Percentiles rank a stretch among this genome's conserved stretches.
phyloP scores from a whole-genome alignment of 2,888 invertebrate genomes.

The Phaonia tiefii region DNA sequence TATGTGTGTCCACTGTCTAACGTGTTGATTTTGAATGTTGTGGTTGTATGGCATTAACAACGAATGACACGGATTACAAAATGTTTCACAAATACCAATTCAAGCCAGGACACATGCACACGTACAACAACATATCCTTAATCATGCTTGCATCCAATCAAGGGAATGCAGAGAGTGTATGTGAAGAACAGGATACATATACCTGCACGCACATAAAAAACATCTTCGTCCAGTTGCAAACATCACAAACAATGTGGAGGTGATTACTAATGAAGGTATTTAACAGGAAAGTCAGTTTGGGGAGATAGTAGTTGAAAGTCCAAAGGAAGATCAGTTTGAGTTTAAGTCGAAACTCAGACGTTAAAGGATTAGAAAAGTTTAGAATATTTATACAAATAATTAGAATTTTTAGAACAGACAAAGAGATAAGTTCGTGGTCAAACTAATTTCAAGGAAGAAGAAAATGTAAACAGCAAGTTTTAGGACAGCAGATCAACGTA shows the following conservation, averaged over 20 bases:
- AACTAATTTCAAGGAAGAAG: too few species aligned
- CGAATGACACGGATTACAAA: conserved; percentile 57
- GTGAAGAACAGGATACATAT: not conserved
- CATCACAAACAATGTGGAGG: conserved; percentile 45
- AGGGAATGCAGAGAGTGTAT: not conserved
- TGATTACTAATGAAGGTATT: conserved; percentile 65
- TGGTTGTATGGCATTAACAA: conserved; percentile 42
- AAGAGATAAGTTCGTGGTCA: too few species aligned
- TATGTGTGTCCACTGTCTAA: not conserved
- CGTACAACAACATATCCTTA: not conserved
- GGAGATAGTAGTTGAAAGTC: conserved; percentile 19
- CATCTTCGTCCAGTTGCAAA: conserved; percentile 9
- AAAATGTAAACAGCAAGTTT: too few species aligned
- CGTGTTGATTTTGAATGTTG: conserved; percentile 58
- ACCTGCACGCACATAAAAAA: not conserved
- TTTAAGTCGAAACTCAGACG: too few species aligned
- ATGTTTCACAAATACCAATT: conserved; percentile 17
- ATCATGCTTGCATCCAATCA: too few species aligned
- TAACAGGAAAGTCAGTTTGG: conserved; percentile 60
- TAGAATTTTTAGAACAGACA: too few species aligned
- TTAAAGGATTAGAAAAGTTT: too few species aligned
- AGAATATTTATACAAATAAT: too few species aligned
- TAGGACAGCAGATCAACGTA: too few species aligned
- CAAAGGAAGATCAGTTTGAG: too few species aligned
- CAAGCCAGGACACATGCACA: not conserved